Conservation (phyloP, 1,140 invertebrate genomes). For the Lanistes nyassanus region DNA sequence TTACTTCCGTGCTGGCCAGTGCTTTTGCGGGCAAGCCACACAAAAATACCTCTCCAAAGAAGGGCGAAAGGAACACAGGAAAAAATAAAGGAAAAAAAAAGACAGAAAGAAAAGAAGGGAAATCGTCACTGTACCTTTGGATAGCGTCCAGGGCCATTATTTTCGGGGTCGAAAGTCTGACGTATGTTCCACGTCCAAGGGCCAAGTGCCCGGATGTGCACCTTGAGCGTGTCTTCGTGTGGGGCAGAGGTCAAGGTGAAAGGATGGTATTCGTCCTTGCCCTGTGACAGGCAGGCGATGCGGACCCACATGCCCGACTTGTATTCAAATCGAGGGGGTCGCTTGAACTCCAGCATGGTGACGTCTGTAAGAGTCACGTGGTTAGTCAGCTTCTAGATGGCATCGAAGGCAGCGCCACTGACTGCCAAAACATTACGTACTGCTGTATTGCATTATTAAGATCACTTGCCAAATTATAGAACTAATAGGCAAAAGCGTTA, state of each 20-base stretch:
- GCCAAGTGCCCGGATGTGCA: slow-evolving; percentile 91
- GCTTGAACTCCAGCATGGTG: slow-evolving; percentile 72
- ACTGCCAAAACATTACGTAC: not conserved
- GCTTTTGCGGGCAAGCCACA: not conserved
- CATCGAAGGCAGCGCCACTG: not conserved
- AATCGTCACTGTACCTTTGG: slow-evolving; percentile 70
- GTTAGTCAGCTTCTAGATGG: not conserved
- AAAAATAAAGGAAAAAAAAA: no score
- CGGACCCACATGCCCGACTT: slow-evolving; percentile 90
- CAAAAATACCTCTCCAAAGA: no score
- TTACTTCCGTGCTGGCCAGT: not conserved
- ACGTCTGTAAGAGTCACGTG: slow-evolving; percentile 67
- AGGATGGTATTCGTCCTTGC: slow-evolving; percentile 94
- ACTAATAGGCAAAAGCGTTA: no score
- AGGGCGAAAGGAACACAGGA: no score
- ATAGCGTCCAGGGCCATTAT: slow-evolving; percentile 82
- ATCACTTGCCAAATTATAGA: no score
- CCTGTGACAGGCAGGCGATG: slow-evolving; percentile 91
- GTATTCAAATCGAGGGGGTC: slow-evolving; percentile 97
- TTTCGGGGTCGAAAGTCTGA: slow-evolving; percentile 97
- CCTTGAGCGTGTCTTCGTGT: slow-evolving; percentile 96
- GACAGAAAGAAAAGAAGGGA: no score
- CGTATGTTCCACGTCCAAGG: slow-evolving; percentile 99
- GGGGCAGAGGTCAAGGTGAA: slow-evolving; percentile 98
- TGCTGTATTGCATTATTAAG: no score